Base-by-base conservation (phyloP, 2,888 invertebrate genomes). In the Nebria brevicollis region DNA sequence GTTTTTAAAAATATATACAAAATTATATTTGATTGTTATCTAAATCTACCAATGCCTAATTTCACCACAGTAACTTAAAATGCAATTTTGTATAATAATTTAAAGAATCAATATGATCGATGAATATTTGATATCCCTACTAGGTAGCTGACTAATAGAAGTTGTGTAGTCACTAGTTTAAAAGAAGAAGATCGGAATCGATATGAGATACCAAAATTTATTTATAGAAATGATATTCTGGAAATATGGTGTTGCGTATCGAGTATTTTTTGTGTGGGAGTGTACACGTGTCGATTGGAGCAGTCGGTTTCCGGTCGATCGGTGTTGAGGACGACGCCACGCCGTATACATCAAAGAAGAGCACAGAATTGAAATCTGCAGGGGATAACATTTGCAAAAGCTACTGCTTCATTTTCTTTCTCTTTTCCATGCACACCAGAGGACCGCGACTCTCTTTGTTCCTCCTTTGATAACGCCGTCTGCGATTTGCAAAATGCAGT, bases 331-430 rank as follows among this genome's bases (percentile, higher is more conserved):
- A n/a, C 20, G 72, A 20, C 25, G 20, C 54, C 54, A 13, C 54
- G 66, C 68, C 64, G 66, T 80, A 64, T 72, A 72, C 74, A 77
- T 81, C 88, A 88, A 88, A 88, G 87, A 86, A 77, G 81, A 81
- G 85, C 85, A 86, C 87, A 86, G 87, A 88, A 88, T 87, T 87
- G 87, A 88, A 88, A 87, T 87, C 87, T 86, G 86, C 87, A 86
- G 87, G 88, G 87, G 86, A 86, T 85, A 85, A 85, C 41, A 77
- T 79, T 79, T 79, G 79, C 79, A 75, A 79, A 79, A 73, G 75
- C 79, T 79, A 75, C 79, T 79, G 78, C 42, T 75, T 43, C 54
- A 54, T 1, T 2, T 54, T 54, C 54, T 54, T 54, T 54, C 54
- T 54, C 54, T 54, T 13, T 54, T 13, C 54, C 54, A 54, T 54